These are phyloP conservation scores for Callinectes sapidus DNA, from an alignment of 2,888 invertebrate genomes.

Conservation along the genomic window DNA sequence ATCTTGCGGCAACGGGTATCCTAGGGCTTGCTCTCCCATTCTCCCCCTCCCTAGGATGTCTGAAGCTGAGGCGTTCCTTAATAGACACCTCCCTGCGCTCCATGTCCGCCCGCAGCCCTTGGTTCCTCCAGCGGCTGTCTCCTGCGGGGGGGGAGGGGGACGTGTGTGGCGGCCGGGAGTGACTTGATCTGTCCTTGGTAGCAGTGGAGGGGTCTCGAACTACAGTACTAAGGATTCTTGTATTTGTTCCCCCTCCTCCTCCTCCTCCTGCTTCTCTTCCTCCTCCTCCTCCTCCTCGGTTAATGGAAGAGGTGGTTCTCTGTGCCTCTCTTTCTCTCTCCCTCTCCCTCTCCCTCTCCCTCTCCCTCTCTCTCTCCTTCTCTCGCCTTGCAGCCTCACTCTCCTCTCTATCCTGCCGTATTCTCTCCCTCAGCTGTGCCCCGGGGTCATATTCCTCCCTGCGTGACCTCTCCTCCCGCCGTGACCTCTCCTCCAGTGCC, in stretches of 20 bases:
- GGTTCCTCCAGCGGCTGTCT: constrained; percentile 3
- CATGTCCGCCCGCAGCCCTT: neutral
- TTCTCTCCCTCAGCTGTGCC: neutral
- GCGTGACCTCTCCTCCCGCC: neutral
- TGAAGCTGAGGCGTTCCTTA: neutral
- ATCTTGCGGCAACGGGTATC: neutral
- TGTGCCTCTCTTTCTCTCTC: neutral
- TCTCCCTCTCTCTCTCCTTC: neutral
- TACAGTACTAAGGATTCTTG: neutral
- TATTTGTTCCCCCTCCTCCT: neutral
- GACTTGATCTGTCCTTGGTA: neutral
- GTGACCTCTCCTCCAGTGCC: constrained; percentile 3
- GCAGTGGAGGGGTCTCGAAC: neutral
- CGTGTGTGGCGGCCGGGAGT: neutral
- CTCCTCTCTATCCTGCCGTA: neutral
- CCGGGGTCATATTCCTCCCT: constrained; percentile 6
- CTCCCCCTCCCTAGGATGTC: neutral
- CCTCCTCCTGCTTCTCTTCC: neutral
- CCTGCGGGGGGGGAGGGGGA: neutral
- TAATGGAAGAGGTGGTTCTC: neutral
- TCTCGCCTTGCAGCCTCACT: neutral
- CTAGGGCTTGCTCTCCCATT: neutral
- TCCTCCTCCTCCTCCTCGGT: neutral
- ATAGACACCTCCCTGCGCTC: constrained; percentile 11
- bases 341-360: neutral